Conservation (phyloP, 92 coral and sea anemone species). For the Nematostella vectensis region DNA sequence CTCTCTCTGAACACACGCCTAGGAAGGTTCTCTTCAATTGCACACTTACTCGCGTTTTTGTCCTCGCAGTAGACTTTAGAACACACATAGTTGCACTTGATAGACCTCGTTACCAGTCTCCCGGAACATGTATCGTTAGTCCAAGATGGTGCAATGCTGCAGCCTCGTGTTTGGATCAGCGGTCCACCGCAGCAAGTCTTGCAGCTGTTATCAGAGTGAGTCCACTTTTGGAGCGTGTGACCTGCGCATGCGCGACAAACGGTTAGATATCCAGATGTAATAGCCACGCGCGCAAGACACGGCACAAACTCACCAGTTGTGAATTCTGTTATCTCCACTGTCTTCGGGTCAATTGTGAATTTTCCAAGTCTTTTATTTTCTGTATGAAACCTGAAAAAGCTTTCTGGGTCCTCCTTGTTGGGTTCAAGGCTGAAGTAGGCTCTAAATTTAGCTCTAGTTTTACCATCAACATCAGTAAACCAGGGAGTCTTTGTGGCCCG, state of each 20-base stretch:
- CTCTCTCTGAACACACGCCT: no score
- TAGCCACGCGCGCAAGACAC: background rate
- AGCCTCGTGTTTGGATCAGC: conserved; percentile 11
- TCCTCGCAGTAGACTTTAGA: conserved; percentile 13
- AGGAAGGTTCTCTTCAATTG: no score
- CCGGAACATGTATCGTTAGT: conserved; percentile 8
- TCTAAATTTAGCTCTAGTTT: no score
- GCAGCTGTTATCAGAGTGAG: conserved; percentile 2
- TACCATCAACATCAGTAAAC: no score
- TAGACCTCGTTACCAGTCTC: conserved; percentile 6
- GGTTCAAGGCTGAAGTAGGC: no score
- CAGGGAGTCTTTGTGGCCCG: no score
- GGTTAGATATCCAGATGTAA: no score
- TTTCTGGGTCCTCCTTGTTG: conserved; percentile 16
- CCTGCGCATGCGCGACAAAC: conserved; percentile 8
- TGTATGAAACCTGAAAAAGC: conserved; percentile 11
- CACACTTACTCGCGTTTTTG: background rate
- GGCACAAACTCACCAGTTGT: background rate
- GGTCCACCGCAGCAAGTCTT: conserved; percentile 21
- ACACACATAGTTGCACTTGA: conserved; percentile 22
- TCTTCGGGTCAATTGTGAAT: conserved; percentile 9
- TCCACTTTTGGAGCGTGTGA: conserved; percentile 4
- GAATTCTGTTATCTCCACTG: conserved; percentile 4
- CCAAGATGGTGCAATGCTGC: conserved; percentile 7
- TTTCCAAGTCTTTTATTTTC: conserved; percentile 18